These are phyloP conservation scores for Agraylea sexmaculata DNA, from an alignment of 1,140 invertebrate genomes.

Conservation along the genomic window DNA sequence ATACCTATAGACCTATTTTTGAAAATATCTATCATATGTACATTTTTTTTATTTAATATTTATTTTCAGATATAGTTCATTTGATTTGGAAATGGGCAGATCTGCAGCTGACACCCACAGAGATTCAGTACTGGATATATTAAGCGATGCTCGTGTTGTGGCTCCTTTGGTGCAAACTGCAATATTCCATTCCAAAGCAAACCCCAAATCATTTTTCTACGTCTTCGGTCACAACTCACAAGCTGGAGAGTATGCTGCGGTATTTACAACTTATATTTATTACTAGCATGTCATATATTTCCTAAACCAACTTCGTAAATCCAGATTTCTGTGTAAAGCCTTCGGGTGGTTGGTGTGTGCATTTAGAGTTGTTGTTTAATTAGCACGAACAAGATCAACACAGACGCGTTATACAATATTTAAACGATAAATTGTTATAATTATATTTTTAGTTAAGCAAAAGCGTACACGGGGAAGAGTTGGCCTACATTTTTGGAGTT, in stretches of 20 bases:
- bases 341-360: too few relatives aligned
- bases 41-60: too few relatives aligned
- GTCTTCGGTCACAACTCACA: constrained; percentile 74
- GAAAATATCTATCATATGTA: too few relatives aligned
- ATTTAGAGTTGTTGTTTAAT: too few relatives aligned
- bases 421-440: too few relatives aligned
- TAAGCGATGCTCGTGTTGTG: constrained; percentile 76
- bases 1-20: too few relatives aligned
- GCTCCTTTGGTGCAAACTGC: constrained; percentile 61
- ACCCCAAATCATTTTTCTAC: constrained; percentile 74
- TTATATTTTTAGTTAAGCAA: constrained; percentile 39
- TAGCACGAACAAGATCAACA: too few relatives aligned
- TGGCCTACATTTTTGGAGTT: constrained; percentile 84
- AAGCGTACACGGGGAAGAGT: constrained; percentile 75
- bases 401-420: too few relatives aligned
- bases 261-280: constrained; percentile 40
- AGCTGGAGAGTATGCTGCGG: constrained; percentile 55
- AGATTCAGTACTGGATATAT: constrained; percentile 71
- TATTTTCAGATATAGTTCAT: constrained; percentile 37
- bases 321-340: too few relatives aligned
- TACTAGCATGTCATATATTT: too few relatives aligned
- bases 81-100: constrained; percentile 47
- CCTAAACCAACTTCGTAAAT: too few relatives aligned
- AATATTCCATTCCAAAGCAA: constrained; percentile 60
- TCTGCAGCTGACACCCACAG: constrained; percentile 54